Percentiles rank a stretch among this genome's conserved stretches.
phyloP scores from a whole-genome alignment of 53 echinoderm and acorn worm genomes.

The Paelopatides confundens region DNA sequence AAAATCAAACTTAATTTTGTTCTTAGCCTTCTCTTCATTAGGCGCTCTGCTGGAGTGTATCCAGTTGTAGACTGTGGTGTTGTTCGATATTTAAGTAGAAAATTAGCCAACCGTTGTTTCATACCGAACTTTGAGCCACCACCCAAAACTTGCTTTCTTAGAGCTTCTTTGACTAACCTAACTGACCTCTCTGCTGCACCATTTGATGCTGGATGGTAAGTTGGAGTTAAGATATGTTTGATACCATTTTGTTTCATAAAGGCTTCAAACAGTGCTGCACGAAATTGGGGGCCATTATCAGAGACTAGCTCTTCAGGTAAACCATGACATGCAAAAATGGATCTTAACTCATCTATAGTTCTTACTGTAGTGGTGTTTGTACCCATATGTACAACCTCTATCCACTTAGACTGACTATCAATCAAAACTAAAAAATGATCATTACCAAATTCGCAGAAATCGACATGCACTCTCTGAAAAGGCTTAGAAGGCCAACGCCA shows the following conservation, averaged over 20 bases:
- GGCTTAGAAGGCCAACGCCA: conserved; percentile 60
- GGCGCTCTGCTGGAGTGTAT: neutral
- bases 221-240: conserved; percentile 57
- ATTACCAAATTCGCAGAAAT: conserved; percentile 48
- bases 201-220: conserved; percentile 72
- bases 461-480: conserved; percentile 5
- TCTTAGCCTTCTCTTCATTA: neutral
- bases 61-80: no score
- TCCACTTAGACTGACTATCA: conserved; percentile 52
- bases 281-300: conserved; percentile 73
- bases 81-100: conserved; percentile 40
- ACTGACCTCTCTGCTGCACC: conserved; percentile 57
- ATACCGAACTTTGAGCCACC: conserved; percentile 18
- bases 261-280: conserved; percentile 47
- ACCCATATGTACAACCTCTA: conserved; percentile 41
- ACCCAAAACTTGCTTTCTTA: conserved; percentile 9
- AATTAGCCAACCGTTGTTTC: conserved; percentile 30
- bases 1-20: conserved; percentile 1
- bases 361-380: conserved; percentile 20
- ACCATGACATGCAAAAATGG: conserved; percentile 61
- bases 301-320: conserved; percentile 71
- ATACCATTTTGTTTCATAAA: conserved; percentile 69
- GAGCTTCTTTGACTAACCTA: neutral
- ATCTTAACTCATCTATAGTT: conserved; percentile 49
- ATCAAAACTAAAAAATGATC: conserved; percentile 5